A percentile compares a stretch with the other conserved stretches of the same genome.
phyloP scores from a whole-genome alignment of 2,113 vertebrate species.

The Loxodonta africana region DNA sequence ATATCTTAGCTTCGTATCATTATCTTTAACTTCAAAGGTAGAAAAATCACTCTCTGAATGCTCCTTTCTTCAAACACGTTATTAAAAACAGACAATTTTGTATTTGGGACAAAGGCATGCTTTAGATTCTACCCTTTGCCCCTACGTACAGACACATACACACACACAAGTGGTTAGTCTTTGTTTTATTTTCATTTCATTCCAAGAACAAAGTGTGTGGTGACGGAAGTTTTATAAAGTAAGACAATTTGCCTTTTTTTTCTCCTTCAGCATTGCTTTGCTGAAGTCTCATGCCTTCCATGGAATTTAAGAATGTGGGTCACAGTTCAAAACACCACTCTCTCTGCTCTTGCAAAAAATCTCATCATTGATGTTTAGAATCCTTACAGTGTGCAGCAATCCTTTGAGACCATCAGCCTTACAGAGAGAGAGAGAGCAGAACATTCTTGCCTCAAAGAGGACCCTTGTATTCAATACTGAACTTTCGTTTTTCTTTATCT shows the following conservation, averaged over 20 bases:
- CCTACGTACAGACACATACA: not conserved
- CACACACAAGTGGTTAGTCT: not conserved
- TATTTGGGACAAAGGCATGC: not conserved
- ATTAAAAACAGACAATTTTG: not conserved
- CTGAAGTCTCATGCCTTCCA: not conserved
- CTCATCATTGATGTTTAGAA: not conserved
- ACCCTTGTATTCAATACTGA: not conserved
- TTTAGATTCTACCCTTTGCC: not conserved
- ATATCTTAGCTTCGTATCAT: not conserved
- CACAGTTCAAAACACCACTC: not conserved
- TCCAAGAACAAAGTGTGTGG: not conserved
- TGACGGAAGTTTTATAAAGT: not conserved
- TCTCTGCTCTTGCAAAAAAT: not conserved
- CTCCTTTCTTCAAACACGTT: not conserved
- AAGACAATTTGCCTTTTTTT: not conserved
- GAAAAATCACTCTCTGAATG: not conserved
- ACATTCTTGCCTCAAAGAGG: not conserved
- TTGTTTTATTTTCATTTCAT: constrained; percentile 37
- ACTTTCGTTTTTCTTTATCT: not conserved
- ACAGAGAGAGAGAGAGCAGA: not conserved
- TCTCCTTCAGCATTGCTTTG: not conserved
- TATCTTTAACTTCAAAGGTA: not conserved
- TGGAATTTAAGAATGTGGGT: not conserved
- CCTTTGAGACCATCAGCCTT: not conserved
- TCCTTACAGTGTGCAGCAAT: not conserved